Conservation (phyloP, 2,888 invertebrate genomes). For the Diplazon laetatorius region DNA sequence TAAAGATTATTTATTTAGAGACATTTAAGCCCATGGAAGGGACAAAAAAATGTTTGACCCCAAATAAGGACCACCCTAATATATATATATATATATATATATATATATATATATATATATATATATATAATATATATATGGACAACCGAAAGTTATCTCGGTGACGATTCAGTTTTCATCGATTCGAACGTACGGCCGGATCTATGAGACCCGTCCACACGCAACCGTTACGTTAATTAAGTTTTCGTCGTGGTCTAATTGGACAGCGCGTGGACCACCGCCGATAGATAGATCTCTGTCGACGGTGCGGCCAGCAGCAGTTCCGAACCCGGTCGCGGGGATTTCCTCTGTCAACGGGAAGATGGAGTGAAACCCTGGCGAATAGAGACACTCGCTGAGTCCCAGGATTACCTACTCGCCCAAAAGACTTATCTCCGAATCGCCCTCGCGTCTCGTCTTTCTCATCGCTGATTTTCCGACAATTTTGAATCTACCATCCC, state of each 20-base stretch:
- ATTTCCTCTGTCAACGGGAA: constrained; percentile 82
- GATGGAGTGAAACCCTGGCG: constrained; percentile 81
- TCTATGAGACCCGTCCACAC: constrained; percentile 47
- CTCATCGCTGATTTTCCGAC: constrained; percentile 24
- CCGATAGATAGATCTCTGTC: constrained; percentile 60
- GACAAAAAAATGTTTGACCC: too few relatives aligned
- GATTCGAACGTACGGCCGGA: constrained; percentile 62
- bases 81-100: too few relatives aligned
- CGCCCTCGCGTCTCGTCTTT: constrained; percentile 5
- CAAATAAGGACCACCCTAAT: too few relatives aligned
- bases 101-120: too few relatives aligned
- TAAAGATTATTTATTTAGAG: too few relatives aligned
- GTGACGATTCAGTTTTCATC: constrained; percentile 71
- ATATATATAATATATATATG: too few relatives aligned
- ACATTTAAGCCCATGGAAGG: too few relatives aligned
- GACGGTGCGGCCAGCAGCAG: constrained; percentile 71
- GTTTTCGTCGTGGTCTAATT: constrained; percentile 78
- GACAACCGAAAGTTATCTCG: constrained; percentile 53
- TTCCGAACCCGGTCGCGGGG: constrained; percentile 73
- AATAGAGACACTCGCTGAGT: constrained; percentile 81
- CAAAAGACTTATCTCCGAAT: constrained; percentile 50
- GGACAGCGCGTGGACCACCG: constrained; percentile 68
- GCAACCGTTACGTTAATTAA: constrained; percentile 75
- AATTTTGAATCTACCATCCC: too few relatives aligned
- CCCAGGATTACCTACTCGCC: constrained; percentile 76